These are phyloP conservation scores for Scleropages formosus DNA, from an alignment of 2,797 vertebrate genomes.

Conservation along the genomic window DNA sequence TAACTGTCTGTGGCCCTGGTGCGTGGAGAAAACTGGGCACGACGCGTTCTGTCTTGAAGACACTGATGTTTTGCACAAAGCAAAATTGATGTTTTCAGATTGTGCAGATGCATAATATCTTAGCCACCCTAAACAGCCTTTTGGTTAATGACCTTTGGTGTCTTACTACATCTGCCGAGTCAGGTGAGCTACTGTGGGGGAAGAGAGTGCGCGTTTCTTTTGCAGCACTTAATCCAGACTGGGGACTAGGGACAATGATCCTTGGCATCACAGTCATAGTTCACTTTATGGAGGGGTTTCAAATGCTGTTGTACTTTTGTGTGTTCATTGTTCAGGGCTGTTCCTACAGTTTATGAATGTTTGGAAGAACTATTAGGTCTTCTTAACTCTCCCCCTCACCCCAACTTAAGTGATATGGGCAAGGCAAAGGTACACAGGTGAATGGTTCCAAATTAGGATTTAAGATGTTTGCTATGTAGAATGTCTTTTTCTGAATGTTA, in stretches of 20 bases:
- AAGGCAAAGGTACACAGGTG: too few species aligned
- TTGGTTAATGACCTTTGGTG: slow-evolving; percentile 59
- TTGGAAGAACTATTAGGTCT: too few species aligned
- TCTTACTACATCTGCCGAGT: slow-evolving; percentile 61
- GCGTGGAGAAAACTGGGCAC: neutral
- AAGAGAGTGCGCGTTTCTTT: neutral
- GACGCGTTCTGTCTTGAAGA: neutral
- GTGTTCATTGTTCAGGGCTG: too few species aligned
- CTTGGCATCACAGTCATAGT: neutral
- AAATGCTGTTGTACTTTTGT: neutral
- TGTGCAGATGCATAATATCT: slow-evolving; percentile 27
- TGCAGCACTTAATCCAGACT: neutral
- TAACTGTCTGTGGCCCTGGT: neutral
- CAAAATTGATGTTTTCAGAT: neutral
- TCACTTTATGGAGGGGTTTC: neutral
- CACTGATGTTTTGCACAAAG: slow-evolving; percentile 29
- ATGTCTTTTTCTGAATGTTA: too few species aligned
- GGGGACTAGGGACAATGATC: too few species aligned
- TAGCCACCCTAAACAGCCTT: slow-evolving; percentile 50
- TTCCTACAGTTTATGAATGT: too few species aligned
- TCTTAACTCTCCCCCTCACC: too few species aligned
- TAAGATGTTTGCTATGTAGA: too few species aligned
- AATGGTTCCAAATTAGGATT: too few species aligned
- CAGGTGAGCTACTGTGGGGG: slow-evolving; percentile 43
- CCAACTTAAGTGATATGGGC: too few species aligned